Conservation (phyloP, 1,140 invertebrate species). For the Microplitis mediator region DNA sequence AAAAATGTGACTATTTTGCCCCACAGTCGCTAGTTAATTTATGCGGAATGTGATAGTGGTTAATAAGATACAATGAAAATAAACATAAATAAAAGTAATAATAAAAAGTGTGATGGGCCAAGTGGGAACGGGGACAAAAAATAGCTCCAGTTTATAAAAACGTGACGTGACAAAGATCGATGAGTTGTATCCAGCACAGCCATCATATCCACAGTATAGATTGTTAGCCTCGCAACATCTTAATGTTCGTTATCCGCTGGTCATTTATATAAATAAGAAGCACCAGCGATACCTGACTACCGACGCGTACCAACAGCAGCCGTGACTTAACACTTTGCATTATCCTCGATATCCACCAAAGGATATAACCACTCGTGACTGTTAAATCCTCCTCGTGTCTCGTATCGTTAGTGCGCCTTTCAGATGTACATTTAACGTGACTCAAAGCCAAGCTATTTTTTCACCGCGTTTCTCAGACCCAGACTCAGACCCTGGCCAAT, state of each 20-base stretch:
- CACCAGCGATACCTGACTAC: slow-evolving; percentile 62
- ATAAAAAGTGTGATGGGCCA: not conserved
- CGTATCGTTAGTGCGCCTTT: slow-evolving; percentile 59
- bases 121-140: not conserved
- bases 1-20: no score
- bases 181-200: slow-evolving; percentile 19
- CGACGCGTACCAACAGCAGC: slow-evolving; percentile 37
- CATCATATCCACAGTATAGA: not conserved
- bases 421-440: slow-evolving; percentile 26
- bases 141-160: slow-evolving; percentile 29
- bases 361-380: slow-evolving; percentile 6
- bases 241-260: slow-evolving; percentile 55
- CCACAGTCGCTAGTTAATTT: no score
- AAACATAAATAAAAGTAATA: not conserved
- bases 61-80: not conserved
- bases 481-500: not conserved
- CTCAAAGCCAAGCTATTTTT: slow-evolving; percentile 4
- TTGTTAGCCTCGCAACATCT: slow-evolving; percentile 33
- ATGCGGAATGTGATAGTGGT: no score
- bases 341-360: slow-evolving; percentile 30
- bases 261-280: slow-evolving; percentile 65
- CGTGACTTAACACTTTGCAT: slow-evolving; percentile 60
- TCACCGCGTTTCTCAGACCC: not conserved
- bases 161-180: slow-evolving; percentile 34
- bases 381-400: slow-evolving; percentile 14